phyloP scores from a whole-genome alignment of 2,113 vertebrate genomes.

The Myodes glareolus region DNA sequence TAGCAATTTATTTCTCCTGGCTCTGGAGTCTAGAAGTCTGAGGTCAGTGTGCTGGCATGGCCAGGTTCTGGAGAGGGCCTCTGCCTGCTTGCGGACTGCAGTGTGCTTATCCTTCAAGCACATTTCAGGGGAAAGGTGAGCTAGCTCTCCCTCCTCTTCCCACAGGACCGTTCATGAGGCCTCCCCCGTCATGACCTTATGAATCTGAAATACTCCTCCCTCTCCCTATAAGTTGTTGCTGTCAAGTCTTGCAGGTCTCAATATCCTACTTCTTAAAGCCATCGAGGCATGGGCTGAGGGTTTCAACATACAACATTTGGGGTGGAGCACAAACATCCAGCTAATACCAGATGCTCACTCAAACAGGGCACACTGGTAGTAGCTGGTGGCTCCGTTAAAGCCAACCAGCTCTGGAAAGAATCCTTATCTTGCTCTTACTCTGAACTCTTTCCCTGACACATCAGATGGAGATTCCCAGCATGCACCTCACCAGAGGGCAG shows the following conservation, averaged over 20 bases:
- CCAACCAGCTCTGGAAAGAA: neutral
- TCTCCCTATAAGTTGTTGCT: neutral
- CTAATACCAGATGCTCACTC: neutral
- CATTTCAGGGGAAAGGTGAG: neutral
- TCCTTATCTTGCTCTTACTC: too few relatives aligned
- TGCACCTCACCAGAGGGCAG: neutral
- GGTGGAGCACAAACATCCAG: too few relatives aligned
- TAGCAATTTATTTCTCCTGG: neutral
- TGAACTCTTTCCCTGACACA: too few relatives aligned
- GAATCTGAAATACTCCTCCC: neutral
- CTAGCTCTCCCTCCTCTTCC: neutral
- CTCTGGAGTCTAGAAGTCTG: neutral
- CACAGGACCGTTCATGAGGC: rapidly evolving
- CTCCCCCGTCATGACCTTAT: neutral
- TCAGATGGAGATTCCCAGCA: neutral
- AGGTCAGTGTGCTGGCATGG: neutral
- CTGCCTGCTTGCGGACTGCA: neutral
- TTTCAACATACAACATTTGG: neutral
- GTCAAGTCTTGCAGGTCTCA: neutral
- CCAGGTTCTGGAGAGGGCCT: neutral
- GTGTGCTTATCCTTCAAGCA: neutral
- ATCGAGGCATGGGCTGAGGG: too few relatives aligned
- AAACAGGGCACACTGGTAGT: too few relatives aligned
- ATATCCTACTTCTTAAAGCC: neutral
- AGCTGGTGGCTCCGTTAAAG: neutral